These are phyloP conservation scores for Peromyscus nudipes DNA, from an alignment of 2,797 vertebrate genomes.

Conservation along the genomic window DNA sequence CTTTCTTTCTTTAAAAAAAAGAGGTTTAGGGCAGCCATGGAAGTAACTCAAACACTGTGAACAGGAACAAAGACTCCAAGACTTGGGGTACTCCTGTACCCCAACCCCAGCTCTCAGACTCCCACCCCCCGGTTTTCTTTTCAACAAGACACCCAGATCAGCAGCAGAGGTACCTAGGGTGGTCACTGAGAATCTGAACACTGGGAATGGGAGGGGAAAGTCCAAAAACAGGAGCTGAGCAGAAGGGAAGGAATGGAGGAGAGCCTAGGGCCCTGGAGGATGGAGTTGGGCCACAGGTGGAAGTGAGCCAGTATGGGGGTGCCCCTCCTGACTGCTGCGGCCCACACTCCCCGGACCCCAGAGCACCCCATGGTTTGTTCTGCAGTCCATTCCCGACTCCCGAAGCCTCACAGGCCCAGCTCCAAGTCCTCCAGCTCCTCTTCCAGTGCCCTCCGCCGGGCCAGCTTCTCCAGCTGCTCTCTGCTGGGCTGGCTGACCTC, in stretches of 20 bases:
- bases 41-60: constrained; percentile 78
- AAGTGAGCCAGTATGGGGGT: constrained; percentile 43
- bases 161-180: constrained; percentile 76
- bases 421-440: constrained; percentile 93
- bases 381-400: constrained; percentile 59
- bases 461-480: constrained; percentile 96
- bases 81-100: constrained; percentile 45
- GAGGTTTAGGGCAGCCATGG: background rate
- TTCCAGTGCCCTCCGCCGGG: constrained; percentile 88
- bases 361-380: constrained; percentile 76
- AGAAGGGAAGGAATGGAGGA: constrained; percentile 52
- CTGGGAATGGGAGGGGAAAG: constrained; percentile 69
- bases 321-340: constrained; percentile 45
- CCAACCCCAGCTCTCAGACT: constrained; percentile 62
- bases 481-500: constrained; percentile 92
- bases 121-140: constrained; percentile 73
- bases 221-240: constrained; percentile 69
- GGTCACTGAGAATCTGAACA: constrained; percentile 73
- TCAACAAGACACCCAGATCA: constrained; percentile 78
- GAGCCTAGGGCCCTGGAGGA: constrained; percentile 68
- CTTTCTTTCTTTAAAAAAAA: constrained; percentile 63
- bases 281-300: constrained; percentile 42
- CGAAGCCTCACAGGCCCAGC: constrained; percentile 88
- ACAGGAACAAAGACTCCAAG: constrained; percentile 76
- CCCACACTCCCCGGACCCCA: constrained; percentile 58